These are phyloP conservation scores for Apocheima hispidaria DNA, from an alignment of 2,888 invertebrate genomes.

Conservation along the genomic window DNA sequence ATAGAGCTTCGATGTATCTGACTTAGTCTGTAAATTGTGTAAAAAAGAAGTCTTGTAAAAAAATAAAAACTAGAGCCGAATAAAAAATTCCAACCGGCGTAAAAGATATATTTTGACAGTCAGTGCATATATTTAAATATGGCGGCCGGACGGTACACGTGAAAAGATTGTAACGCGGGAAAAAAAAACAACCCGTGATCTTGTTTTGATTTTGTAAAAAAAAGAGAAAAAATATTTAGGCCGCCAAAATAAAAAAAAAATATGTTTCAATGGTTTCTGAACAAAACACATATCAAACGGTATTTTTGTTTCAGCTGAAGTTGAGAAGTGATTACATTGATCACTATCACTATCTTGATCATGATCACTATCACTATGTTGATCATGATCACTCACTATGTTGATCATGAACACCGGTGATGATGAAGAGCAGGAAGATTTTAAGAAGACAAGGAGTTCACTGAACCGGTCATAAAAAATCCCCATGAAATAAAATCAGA, in stretches of 20 bases:
- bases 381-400: too few relatives aligned
- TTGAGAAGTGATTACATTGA: background rate
- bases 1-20: constrained; percentile 58
- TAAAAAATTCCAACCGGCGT: constrained; percentile 55
- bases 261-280: constrained; percentile 60
- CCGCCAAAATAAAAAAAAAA: constrained; percentile 75
- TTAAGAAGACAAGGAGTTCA: too few relatives aligned
- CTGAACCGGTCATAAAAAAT: too few relatives aligned
- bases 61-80: constrained; percentile 53
- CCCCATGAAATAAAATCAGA: too few relatives aligned
- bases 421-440: too few relatives aligned
- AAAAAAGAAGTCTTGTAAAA: constrained; percentile 48
- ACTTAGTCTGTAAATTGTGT: constrained; percentile 59
- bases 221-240: constrained; percentile 59
- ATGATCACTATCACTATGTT: too few relatives aligned
- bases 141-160: constrained; percentile 61
- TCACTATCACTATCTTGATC: too few relatives aligned
- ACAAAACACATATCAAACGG: constrained; percentile 12
- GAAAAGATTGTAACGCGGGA: constrained; percentile 73
- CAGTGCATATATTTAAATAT: constrained; percentile 64
- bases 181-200: constrained; percentile 78
- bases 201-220: constrained; percentile 69
- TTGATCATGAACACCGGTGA: too few relatives aligned
- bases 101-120: constrained; percentile 79
- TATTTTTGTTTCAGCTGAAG: constrained; percentile 18